phyloP scores from a whole-genome alignment of 2,113 vertebrate species.

The Cheilinus undulatus region DNA sequence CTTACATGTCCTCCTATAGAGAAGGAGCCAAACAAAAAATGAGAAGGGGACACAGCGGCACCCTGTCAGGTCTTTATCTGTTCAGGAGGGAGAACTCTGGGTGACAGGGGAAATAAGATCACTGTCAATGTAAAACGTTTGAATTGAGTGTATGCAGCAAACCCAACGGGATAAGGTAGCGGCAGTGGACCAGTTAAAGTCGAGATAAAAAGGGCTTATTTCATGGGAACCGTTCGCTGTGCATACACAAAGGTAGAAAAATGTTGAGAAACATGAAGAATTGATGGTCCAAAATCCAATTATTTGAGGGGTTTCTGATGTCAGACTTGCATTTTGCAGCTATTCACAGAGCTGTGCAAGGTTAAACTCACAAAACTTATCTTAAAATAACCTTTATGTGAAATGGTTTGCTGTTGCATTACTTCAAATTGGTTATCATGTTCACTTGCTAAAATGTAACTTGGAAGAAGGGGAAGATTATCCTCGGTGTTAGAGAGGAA shows the following conservation, averaged over 20 bases:
- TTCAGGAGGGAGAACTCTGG: slow-evolving; percentile 20
- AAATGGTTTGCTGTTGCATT: neutral
- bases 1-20: slow-evolving; percentile 36
- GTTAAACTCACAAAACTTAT: neutral
- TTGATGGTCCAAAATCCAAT: slow-evolving; percentile 16
- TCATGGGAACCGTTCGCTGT: slow-evolving; percentile 34
- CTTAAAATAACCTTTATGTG: neutral
- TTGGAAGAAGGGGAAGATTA: neutral
- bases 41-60: slow-evolving; percentile 23
- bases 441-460: neutral
- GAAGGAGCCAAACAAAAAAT: slow-evolving; percentile 23
- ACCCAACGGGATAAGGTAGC: slow-evolving; percentile 32
- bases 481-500: neutral
- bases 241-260: neutral
- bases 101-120: slow-evolving; percentile 53
- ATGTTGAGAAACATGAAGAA: slow-evolving; percentile 22
- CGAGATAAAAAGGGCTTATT: slow-evolving; percentile 48
- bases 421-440: neutral
- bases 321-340: slow-evolving; percentile 22
- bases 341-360: neutral
- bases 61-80: slow-evolving; percentile 46
- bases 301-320: neutral
- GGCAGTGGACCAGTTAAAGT: slow-evolving; percentile 31
- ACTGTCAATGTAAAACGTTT: slow-evolving; percentile 35
- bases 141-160: slow-evolving; percentile 27